These are phyloP conservation scores for Stegana nigrithorax DNA, from an alignment of 2,888 invertebrate species.

Conservation along the genomic window DNA sequence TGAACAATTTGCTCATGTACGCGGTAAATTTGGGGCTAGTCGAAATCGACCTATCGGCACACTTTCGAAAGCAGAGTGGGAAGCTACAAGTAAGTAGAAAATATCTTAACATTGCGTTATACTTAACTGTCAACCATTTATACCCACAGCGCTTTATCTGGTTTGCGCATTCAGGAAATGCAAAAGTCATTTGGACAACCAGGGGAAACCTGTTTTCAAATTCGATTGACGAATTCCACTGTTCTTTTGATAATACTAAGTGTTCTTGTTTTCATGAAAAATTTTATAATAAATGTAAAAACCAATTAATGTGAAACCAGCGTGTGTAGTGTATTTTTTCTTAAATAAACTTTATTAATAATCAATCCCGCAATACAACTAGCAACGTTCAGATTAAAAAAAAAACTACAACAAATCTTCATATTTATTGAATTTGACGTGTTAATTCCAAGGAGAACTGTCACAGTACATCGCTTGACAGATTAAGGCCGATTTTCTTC, in stretches of 20 bases:
- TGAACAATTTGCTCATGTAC: constrained; percentile 81
- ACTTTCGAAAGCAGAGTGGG: constrained; percentile 91
- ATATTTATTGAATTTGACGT: not conserved
- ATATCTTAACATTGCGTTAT: too few species aligned
- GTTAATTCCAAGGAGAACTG: constrained; percentile 25
- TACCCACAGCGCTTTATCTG: constrained; percentile 84
- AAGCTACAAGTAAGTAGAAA: constrained; percentile 81
- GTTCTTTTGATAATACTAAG: too few species aligned
- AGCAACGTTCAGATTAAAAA: too few species aligned
- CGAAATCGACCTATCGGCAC: constrained; percentile 77
- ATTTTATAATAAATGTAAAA: too few species aligned
- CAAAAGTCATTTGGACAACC: constrained; percentile 49
- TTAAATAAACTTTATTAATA: not conserved
- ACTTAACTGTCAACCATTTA: too few species aligned
- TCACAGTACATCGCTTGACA: constrained; percentile 60
- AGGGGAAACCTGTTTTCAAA: constrained; percentile 47
- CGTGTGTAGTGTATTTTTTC: too few species aligned
- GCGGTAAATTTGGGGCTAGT: constrained; percentile 68
- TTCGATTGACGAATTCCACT: constrained; percentile 32
- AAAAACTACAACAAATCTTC: not conserved
- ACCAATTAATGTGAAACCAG: too few species aligned
- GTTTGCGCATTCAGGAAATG: constrained; percentile 87
- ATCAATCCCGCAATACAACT: too few species aligned
- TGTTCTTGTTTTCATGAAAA: too few species aligned
- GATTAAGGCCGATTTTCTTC: constrained; percentile 65